Base-by-base conservation (phyloP, 2,113 vertebrate species). In the Gasterosteus nipponicus region DNA sequence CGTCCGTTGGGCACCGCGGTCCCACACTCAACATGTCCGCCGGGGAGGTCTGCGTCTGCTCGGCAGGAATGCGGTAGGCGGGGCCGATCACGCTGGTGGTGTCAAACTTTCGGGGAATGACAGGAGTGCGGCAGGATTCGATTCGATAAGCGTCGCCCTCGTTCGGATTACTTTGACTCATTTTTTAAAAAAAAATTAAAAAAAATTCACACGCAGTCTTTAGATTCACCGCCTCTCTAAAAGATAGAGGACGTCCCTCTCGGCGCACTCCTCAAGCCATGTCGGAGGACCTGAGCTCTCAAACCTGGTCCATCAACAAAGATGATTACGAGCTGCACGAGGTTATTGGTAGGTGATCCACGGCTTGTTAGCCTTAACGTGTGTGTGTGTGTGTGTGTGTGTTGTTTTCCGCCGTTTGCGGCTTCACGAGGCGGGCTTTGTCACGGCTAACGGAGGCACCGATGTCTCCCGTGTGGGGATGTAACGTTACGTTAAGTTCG, bases 241-340 rank as follows among this genome's bases (percentile, higher is more conserved):
- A 61, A 61, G 72, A 88, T 84, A 85, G 35, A 38, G 83, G 33
- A 71, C 78, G 82, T 80, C 76, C 75, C 35, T 38, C 35, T 63
- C 78, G 61, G 68, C 80, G 60, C 35, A 85, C 78, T 73, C 89
- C 61, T 91, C 90, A 94, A 26, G 94, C 93, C 94, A 97, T 98
- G 95, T 94, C 96, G 89, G 97, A 97, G 94, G 97, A 98, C 93
- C 88, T 92, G 93, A 96, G 95, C 93, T 93, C 96, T 87, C 93
- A 96, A 92, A 92, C 97, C 84, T 98, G 97, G 97, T 96, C 97
- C 93, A 98, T 98, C 94, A 95, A 96, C 94, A 95, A 95, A 93
- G 97, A 98, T 95, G 97, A 98, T 78, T 98, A 98, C 64, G 97
- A 97, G 92, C 95, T 98, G 75, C 95, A 96, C 92, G 97, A 98